Evolutionary conservation across 2,888 invertebrate species (phyloP).

Genomic region (Thymelicus lineola): DNA sequence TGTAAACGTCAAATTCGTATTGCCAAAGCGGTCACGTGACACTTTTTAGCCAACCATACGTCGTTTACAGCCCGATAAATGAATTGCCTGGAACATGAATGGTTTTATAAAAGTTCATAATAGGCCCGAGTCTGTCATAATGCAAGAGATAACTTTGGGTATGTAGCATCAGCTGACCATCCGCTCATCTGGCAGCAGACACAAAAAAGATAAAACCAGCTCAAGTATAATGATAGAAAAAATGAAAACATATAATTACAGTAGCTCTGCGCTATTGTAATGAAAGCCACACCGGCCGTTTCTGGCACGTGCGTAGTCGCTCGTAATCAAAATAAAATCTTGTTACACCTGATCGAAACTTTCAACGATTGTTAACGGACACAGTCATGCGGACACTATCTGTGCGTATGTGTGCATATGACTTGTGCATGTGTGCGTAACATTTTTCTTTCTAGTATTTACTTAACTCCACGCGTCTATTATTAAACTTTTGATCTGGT

Average conservation of each 20-base stretch:
- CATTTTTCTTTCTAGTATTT: conserved; percentile 19
- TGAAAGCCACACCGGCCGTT: conserved; percentile 47
- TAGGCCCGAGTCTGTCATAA: too few relatives aligned
- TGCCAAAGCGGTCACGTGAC: too few relatives aligned
- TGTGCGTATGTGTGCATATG: neutral
- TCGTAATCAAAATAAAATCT: conserved; percentile 60
- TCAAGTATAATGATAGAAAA: too few relatives aligned
- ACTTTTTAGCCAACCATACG: too few relatives aligned
- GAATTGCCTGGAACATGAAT: too few relatives aligned
- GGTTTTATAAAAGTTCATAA: too few relatives aligned
- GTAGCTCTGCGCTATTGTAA: conserved; percentile 38
- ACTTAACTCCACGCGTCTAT: conserved; percentile 8
- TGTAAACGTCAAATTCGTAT: too few relatives aligned
- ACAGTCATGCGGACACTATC: conserved; percentile 43
- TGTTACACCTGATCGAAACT: conserved; percentile 67
- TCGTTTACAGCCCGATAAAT: too few relatives aligned
- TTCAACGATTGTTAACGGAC: conserved; percentile 67
- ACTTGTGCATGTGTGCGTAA: conserved; percentile 15
- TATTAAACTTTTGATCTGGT: conserved; percentile 15
- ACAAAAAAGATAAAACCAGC: too few relatives aligned
- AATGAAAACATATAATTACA: neutral
- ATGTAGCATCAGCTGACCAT: too few relatives aligned
- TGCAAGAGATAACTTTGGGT: too few relatives aligned
- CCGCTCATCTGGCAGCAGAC: too few relatives aligned
- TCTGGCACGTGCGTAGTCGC: conserved; percentile 53